phyloP scores from a whole-genome alignment of 1,140 invertebrate species.

The Atopsyche davidsoni region DNA sequence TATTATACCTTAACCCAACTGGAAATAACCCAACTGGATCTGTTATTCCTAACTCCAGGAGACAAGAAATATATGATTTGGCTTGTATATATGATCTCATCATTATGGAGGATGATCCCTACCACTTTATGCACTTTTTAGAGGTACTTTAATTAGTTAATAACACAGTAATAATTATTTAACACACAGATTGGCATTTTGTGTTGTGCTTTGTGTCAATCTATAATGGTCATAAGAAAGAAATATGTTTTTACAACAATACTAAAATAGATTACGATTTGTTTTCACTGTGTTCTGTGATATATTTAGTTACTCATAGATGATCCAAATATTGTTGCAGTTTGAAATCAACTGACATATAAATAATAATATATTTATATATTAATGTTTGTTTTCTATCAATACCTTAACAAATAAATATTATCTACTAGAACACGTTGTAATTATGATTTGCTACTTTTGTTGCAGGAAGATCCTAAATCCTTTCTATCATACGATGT shows the following conservation, averaged over 20 bases:
- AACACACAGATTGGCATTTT: too few species aligned
- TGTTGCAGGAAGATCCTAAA: slow-evolving; percentile 33
- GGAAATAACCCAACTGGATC: slow-evolving; percentile 62
- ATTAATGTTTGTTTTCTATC: too few species aligned
- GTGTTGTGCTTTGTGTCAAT: slow-evolving; percentile 7
- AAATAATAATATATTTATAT: too few species aligned
- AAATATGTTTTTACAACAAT: too few species aligned
- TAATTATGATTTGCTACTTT: slow-evolving; percentile 3
- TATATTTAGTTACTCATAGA: too few species aligned
- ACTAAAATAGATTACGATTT: too few species aligned
- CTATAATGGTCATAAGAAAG: too few species aligned
- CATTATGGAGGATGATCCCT: slow-evolving; percentile 72
- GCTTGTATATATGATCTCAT: slow-evolving; percentile 65
- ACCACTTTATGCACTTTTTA: slow-evolving; percentile 63
- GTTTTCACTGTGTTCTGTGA: too few species aligned
- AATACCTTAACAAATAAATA: too few species aligned
- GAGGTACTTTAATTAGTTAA: slow-evolving; percentile 32
- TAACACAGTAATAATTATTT: slow-evolving; percentile 3
- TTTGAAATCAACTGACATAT: too few species aligned
- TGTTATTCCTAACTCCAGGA: slow-evolving; percentile 55
- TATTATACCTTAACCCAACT: slow-evolving; percentile 52
- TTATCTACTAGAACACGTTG: too few species aligned
- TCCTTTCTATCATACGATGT: slow-evolving; percentile 70
- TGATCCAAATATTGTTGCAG: too few species aligned
- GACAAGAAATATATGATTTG: slow-evolving; percentile 62